Conservation (phyloP, 1,140 invertebrate genomes). For the Caenorhabditis brenneri region DNA sequence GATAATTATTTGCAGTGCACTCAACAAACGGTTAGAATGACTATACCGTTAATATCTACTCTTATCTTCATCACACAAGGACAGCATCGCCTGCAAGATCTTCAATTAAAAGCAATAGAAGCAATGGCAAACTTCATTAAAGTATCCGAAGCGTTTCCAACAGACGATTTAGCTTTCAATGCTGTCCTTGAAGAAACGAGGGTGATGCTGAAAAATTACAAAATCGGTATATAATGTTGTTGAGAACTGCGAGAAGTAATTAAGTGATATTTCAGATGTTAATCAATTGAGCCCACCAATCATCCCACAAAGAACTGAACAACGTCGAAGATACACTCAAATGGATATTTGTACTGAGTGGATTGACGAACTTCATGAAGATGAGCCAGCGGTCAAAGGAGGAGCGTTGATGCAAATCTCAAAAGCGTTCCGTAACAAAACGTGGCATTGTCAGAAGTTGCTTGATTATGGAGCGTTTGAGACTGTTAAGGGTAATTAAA, state of each 20-base stretch:
- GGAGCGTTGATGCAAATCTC: neutral
- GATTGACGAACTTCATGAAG: conserved; percentile 27
- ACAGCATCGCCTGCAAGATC: neutral
- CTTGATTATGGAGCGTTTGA: neutral
- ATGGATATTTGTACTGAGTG: neutral
- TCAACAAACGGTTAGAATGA: neutral
- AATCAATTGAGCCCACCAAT: neutral
- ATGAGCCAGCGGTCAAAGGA: conserved; percentile 21
- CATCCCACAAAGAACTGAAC: neutral
- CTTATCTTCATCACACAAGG: neutral
- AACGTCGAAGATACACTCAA: neutral
- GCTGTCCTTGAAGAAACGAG: neutral
- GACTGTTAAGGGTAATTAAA: neutral
- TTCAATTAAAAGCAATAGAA: neutral
- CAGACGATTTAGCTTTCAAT: neutral
- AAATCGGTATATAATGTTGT: neutral
- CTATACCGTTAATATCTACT: neutral
- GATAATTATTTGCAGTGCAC: neutral
- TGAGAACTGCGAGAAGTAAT: neutral
- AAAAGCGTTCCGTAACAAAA: neutral
- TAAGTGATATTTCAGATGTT: neutral
- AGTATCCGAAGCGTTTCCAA: neutral
- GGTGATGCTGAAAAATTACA: neutral
- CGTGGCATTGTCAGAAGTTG: conserved; percentile 6
- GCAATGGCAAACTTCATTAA: conserved; percentile 12